Base-by-base conservation (phyloP, 2,888 invertebrate species). In the Sturmia bella region DNA sequence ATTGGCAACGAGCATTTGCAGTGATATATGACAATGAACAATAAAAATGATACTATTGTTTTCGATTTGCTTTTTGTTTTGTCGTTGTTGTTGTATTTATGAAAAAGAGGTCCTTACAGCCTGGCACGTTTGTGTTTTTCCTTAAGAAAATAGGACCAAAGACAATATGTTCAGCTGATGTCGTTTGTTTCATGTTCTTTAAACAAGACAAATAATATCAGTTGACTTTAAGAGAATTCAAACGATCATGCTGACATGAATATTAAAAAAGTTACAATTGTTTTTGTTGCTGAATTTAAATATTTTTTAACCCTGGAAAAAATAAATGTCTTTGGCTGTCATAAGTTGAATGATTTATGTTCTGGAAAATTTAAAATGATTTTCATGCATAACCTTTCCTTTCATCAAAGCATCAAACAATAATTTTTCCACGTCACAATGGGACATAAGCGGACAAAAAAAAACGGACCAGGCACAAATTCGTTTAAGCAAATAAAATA, bases 141-240 rank as follows among this genome's bases (percentile, higher is more conserved):
- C 17, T 45, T 63, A n/a, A 17, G 37, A 48, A 56, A 57, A 37
- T n/a, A 59, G 63, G 70, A 59, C 70, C 52, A 32, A 7, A 32
- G 32, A 32, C 32, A 32, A 32, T 3, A 72, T 78, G 48, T 45
- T 50, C 52, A 68, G 56, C 64, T 72, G 59, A 66, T 48, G 50
- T 66, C 59, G 17, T 76, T 48, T 17, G 15, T 66, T 61, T 19
- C 66, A 79, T 73, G 54, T 81, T 76, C 52, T 72, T 77, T 73
- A 68, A 81, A 81, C 54, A 66, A 82, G 82, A 82, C 82, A 82
- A 82, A 82, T 82, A 78, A 78, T 82, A 78, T 78, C 74, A 70
- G 54, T 61, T 75, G 52, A 68, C 75, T 61, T 45, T 68, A 63
- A 61, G 43, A 13, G 19, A 45, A 66, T 43, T 19, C 52, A 45